Conservation (phyloP, 1,140 invertebrate genomes). For the Cephus cinctus region DNA sequence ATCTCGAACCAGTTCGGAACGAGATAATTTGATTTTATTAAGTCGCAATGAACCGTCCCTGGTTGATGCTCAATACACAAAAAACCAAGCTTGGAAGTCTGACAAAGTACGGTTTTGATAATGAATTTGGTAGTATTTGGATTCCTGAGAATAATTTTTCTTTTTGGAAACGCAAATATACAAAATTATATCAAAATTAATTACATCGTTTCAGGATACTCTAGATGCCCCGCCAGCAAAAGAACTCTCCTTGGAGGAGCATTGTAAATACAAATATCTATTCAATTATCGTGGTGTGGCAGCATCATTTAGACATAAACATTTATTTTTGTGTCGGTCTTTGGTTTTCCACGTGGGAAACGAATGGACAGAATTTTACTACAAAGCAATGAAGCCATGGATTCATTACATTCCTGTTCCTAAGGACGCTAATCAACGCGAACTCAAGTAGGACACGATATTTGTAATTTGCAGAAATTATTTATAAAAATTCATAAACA, state of each 20-base stretch:
- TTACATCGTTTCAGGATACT: conserved; percentile 72
- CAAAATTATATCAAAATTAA: too few species aligned
- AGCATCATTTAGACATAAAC: conserved; percentile 95
- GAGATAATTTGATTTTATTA: conserved; percentile 86
- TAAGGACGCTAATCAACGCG: conserved; percentile 65
- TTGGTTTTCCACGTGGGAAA: conserved; percentile 95
- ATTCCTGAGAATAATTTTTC: background rate
- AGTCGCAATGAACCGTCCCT: conserved; percentile 77
- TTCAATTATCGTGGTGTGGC: conserved; percentile 97
- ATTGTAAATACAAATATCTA: conserved; percentile 92
- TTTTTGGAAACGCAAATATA: too few species aligned
- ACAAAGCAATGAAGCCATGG: conserved; percentile 89
- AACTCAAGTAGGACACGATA: conserved; percentile 58
- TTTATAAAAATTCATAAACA: conserved; percentile 9
- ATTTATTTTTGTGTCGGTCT: conserved; percentile 91
- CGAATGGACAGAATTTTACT: conserved; percentile 97
- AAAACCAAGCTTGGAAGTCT: conserved; percentile 98
- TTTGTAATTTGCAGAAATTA: conserved; percentile 1
- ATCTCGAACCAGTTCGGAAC: conserved; percentile 86
- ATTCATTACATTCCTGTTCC: conserved; percentile 91
- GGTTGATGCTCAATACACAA: conserved; percentile 92
- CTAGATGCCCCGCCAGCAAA: conserved; percentile 75
- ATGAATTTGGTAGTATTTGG: background rate
- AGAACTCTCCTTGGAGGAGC: conserved; percentile 88
- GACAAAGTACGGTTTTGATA: conserved; percentile 72